Base-by-base conservation (phyloP, 2,113 vertebrate species). In the Furnarius figulus region DNA sequence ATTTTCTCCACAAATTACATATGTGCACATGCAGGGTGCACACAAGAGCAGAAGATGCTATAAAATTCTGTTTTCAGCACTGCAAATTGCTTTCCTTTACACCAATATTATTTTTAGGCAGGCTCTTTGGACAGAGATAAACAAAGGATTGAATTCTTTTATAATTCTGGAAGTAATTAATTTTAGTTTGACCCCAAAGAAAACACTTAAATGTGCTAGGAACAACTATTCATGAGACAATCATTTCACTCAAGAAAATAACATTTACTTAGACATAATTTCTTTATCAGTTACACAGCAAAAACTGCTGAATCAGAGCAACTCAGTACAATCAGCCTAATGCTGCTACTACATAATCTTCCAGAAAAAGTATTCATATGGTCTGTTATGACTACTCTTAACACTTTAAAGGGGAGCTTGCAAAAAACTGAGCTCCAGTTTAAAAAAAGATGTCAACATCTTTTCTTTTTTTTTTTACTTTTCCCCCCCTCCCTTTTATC, bases 1-100 rank as follows among this genome's bases (percentile, higher is more conserved):
- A 28, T 39, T 50, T 68, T 2, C 4, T 2, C 3, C 0, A 1
- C 15, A 56, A 81, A 46, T 63, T 3, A 61, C 1, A 8, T 5
- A 35, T 0, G 0, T 8, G 2, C 44, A 58, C 0, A 0, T 46
- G 17, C 28, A 89, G 13, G 27, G 9, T 78, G 20, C 15, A 77
- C 10, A 40, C 3, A 77, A 55, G 28, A 95, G 73, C 6, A 1
- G 23, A 74, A 53, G n/a, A 75, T 12, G 71, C 7, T 23, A 14
- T 31, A 33, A 58, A 73, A 58, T 42, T 52, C 39, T 46, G 5
- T 35, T 87, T 73, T 74, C 46, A 27, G 5, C 30, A 73, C 11
- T 47, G 16, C 27, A 62, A 75, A 73, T 5, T 19, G 24, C 74
- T 74, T 67, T 72, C 9, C 46, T 66, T 83, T 46, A 85, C 14